Evolutionary conservation across 2,797 vertebrate species (phyloP).

Genomic region (Smutsia temminckii): DNA sequence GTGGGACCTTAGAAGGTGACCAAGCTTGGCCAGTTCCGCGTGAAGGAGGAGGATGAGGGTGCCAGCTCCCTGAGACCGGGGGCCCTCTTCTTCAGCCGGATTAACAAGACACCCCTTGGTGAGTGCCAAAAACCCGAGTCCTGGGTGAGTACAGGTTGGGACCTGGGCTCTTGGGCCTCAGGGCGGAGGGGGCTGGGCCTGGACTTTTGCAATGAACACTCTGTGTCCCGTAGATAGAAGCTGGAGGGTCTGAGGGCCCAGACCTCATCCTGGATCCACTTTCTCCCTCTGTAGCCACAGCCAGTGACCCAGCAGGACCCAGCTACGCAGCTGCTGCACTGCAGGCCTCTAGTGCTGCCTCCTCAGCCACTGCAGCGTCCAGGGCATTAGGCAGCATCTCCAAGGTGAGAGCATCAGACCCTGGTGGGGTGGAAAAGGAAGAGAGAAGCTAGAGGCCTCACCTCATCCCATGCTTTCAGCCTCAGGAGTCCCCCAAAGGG

Average conservation of each 20-base stretch:
- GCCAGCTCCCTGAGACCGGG: slow-evolving; percentile 88
- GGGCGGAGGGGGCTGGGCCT: neutral
- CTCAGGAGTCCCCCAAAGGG: slow-evolving; percentile 82
- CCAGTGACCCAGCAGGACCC: slow-evolving; percentile 84
- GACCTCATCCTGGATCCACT: neutral
- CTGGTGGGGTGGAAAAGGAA: neutral
- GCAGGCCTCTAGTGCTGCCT: slow-evolving; percentile 79
- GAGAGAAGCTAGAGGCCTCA: neutral
- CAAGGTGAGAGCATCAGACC: slow-evolving; percentile 55
- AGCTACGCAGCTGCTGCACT: slow-evolving; percentile 91
- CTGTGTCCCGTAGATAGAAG: neutral
- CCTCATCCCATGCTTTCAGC: neutral
- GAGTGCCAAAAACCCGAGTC: slow-evolving; percentile 36
- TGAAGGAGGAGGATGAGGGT: slow-evolving; percentile 90
- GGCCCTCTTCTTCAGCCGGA: slow-evolving; percentile 90
- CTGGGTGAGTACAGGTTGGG: neutral
- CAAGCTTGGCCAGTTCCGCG: slow-evolving; percentile 92
- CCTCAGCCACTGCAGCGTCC: slow-evolving; percentile 19
- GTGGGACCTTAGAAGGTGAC: slow-evolving; percentile 88
- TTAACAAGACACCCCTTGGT: slow-evolving; percentile 82
- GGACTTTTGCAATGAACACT: neutral
- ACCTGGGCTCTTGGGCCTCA: neutral
- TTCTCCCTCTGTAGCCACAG: slow-evolving; percentile 80
- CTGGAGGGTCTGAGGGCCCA: neutral
- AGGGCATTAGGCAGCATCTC: neutral